Base-by-base conservation (phyloP, 2,888 invertebrate genomes). In the Fragum sueziense region DNA sequence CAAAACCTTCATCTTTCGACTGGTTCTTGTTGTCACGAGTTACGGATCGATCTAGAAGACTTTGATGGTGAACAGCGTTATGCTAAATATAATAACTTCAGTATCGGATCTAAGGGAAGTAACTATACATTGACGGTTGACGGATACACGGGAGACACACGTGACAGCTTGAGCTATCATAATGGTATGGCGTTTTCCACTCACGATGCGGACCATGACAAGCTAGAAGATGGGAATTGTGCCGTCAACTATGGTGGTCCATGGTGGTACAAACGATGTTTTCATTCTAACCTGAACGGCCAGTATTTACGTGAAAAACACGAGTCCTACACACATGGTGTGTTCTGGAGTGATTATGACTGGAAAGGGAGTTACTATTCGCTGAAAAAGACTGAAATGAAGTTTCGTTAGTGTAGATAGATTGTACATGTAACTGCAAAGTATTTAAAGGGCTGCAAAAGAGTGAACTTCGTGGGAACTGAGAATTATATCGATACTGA, bases 251-350 rank as follows among this genome's bases (percentile, higher is more conserved):
- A 68, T 69, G 86, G 84, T 74, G 88, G 89, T 1, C 88, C 83
- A 6, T 90, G 89, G 88, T 90, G 89, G 90, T 89, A 88, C 77
- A 68, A 25, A 1, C 1, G 6, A 1, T 68, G 68, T 47, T 20
- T 6, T 47, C 0, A 11, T 17, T 22, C 68, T 25, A 68, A 47
- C 41, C 11, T 68, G 7, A 68, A 68, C n/a, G 68, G 68, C 14
- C 11, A 29, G 11, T 68, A 68, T 51, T 22, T 41, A 2, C n/a
- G 17, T 6, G 61, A 33, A 3, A 22, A 57, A 22, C 57, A 57
- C n/a, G 20, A 17, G 2, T 27, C 57, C 14, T 22, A 27, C 25
- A 27, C 57, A 25, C 3, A 22, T 2, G 25, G 57, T 7, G 27
- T 57, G 2, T 25, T 7, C 14, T 57, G 57, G 57, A 25, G 17